Percentiles rank a stretch among this genome's conserved stretches.
phyloP scores from a whole-genome alignment of 2,888 invertebrate genomes.

The Lepetodrilus schrolli region DNA sequence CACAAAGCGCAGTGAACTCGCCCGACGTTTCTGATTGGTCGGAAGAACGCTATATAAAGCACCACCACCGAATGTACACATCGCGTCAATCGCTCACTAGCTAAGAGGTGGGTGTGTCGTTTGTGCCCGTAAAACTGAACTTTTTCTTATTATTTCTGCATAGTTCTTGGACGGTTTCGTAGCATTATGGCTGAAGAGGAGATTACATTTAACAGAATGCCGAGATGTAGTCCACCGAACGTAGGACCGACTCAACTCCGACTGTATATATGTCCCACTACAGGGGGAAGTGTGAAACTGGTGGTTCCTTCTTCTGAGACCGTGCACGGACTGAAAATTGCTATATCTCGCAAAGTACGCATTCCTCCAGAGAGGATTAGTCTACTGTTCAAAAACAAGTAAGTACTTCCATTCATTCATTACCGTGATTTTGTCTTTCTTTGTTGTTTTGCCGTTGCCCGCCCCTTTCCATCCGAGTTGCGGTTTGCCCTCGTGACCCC shows the following conservation, averaged over 20 bases:
- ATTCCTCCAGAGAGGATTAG: conserved; percentile 10
- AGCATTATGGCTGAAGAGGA: conserved; percentile 17
- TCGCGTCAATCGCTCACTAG: background rate
- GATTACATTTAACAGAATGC: background rate
- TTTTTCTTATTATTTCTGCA: background rate
- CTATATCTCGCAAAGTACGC: background rate
- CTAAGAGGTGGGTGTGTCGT: conserved; percentile 13
- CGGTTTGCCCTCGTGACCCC: background rate
- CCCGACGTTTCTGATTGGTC: conserved; percentile 8
- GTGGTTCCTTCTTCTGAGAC: background rate
- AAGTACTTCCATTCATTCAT: background rate
- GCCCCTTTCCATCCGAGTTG: background rate
- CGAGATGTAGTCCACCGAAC: background rate
- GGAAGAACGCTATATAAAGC: background rate
- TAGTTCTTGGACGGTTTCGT: background rate
- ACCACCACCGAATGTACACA: background rate
- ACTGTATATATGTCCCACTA: conserved; percentile 2
- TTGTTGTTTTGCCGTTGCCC: background rate
- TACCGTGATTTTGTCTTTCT: background rate
- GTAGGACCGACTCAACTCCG: background rate
- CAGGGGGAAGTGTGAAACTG: background rate
- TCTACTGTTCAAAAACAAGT: conserved; percentile 7
- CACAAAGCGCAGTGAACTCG: conserved; percentile 5
- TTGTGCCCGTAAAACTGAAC: background rate
- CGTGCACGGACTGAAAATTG: background rate